Conservation (phyloP, 2,888 invertebrate genomes). For the Ectemnius continuus region DNA sequence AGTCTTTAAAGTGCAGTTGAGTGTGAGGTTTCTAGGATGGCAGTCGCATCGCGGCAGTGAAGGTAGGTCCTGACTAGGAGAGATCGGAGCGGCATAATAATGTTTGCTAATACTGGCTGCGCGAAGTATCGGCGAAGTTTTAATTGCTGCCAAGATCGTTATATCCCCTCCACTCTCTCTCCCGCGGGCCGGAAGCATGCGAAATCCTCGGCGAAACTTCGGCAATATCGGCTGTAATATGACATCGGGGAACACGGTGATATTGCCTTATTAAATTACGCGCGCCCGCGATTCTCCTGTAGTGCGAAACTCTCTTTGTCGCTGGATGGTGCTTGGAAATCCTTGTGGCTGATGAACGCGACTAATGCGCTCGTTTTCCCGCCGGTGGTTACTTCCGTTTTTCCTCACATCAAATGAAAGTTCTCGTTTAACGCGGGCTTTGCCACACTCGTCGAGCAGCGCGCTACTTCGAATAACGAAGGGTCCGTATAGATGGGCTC, state of each 20-base stretch:
- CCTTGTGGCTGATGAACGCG: neutral
- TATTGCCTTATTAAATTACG: slow-evolving; percentile 4
- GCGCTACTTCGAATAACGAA: slow-evolving; percentile 91
- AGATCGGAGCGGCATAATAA: no score
- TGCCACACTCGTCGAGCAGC: slow-evolving; percentile 82
- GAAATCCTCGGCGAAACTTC: no score
- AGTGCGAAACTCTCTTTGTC: neutral
- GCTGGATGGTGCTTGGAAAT: neutral
- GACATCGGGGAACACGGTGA: slow-evolving; percentile 1
- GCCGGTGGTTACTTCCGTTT: neutral
- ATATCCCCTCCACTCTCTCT: no score
- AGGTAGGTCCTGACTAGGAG: slow-evolving; percentile 50
- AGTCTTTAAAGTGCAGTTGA: slow-evolving; percentile 9
- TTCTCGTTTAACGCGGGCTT: slow-evolving; percentile 77
- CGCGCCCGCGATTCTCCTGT: neutral
- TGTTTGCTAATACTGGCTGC: neutral
- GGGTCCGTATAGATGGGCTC: slow-evolving; percentile 97
- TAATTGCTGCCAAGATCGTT: neutral
- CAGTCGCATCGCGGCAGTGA: slow-evolving; percentile 41
- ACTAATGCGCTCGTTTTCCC: neutral
- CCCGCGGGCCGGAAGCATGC: no score
- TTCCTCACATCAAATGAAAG: slow-evolving; percentile 71
- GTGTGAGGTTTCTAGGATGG: slow-evolving; percentile 28
- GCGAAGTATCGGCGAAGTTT: neutral
- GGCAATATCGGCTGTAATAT: no score